Base-by-base conservation (phyloP, 2,888 invertebrate genomes). In the Erannis defoliaria region DNA sequence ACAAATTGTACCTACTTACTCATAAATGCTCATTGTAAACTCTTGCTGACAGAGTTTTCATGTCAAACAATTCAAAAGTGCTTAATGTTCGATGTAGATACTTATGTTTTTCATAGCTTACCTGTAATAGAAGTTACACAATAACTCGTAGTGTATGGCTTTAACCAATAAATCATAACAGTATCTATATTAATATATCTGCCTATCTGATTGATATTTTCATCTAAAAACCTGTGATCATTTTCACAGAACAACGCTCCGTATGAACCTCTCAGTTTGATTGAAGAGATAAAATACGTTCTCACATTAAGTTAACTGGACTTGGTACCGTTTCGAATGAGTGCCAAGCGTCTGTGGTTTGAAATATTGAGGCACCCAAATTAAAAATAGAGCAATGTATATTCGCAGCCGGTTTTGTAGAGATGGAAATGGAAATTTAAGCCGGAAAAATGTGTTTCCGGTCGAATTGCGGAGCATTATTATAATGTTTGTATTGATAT, bases 211-310 rank as follows among this genome's bases (percentile, higher is more conserved):
- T 31, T 31, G 46, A 21, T 48, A 37, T 14, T 43, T 31, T 71
- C 60, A 73, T 66, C 68, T 64, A 60, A 48, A 68, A 64, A 18
- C 51, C 64, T 53, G 59, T 63, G 50, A 62, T 62, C 10, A 38
- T 49, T 45, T 29, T 19, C 51, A 51, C 56, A 49, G 50, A 40
- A 19, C 37, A 46, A 43, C 35, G 35, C 35, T 48, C 18, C 19
- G n/a, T 40, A 59, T 59, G 48, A 54, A 53, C 58, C 19, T 45
- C 45, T 33, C 23, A 50, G 29, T 55, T 55, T 50, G 55, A 62
- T 62, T 42, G 48, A 51, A 19, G 18, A 62, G 53, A 62, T 62
- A 53, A 62, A 62, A 56, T 46, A 53, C 10, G 53, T 62, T 62
- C 62, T 42, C 62, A 62, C 62, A 56, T 62, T 53, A 62, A 56